Evolutionary conservation across 2,888 invertebrate species (phyloP).

Genomic region (Idaea dimidiata): DNA sequence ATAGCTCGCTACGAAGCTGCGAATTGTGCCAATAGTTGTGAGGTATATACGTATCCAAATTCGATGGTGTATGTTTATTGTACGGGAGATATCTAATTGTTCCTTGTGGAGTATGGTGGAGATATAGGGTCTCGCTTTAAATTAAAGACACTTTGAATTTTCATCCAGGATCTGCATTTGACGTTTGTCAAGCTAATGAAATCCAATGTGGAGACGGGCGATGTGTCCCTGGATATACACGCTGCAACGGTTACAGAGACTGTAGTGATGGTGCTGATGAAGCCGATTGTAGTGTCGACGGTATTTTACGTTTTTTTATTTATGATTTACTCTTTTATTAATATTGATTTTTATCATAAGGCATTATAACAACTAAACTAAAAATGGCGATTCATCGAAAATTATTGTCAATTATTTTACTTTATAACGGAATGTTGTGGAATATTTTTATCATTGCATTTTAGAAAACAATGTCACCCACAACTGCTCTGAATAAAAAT

Average conservation of each 20-base stretch:
- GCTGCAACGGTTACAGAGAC: slow-evolving; percentile 67
- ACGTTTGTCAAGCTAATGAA: slow-evolving; percentile 43
- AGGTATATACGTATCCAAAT: no score
- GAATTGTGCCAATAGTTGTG: no score
- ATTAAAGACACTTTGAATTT: not conserved
- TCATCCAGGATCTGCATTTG: slow-evolving; percentile 38
- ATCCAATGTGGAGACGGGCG: slow-evolving; percentile 75
- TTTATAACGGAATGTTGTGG: no score
- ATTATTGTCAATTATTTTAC: no score
- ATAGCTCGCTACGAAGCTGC: no score
- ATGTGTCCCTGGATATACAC: slow-evolving; percentile 65
- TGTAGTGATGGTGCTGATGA: slow-evolving; percentile 74
- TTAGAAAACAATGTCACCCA: no score
- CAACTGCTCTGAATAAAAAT: no score
- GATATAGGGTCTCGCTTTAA: no score
- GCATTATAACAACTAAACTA: not conserved
- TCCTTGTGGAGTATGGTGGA: no score
- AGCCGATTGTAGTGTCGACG: slow-evolving; percentile 37
- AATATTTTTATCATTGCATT: no score
- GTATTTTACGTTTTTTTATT: slow-evolving; percentile 29
- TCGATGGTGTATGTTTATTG: no score
- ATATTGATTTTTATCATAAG: slow-evolving; percentile 16
- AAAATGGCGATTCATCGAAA: not conserved
- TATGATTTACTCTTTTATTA: slow-evolving; percentile 20
- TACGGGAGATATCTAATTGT: no score